phyloP scores from a whole-genome alignment of 2,113 vertebrate genomes.

The Nycticebus coucang region DNA sequence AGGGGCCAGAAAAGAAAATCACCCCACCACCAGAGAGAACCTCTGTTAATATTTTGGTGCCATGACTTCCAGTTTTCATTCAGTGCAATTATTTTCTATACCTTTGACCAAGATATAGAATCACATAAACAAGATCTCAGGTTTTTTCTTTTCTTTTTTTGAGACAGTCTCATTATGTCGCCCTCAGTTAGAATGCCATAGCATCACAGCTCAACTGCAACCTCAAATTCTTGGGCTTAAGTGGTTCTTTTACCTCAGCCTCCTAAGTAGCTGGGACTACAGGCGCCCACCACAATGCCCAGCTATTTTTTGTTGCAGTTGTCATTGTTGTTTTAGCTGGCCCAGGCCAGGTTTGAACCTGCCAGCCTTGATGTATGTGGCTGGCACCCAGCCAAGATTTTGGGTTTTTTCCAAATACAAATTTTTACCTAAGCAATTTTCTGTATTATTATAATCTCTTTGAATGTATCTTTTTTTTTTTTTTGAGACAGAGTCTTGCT shows the following conservation, averaged over 20 bases:
- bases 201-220: too few species aligned
- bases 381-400: not conserved
- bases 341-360: too few species aligned
- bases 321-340: too few species aligned
- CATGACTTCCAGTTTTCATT: not conserved
- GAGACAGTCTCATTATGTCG: too few species aligned
- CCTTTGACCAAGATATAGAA: not conserved
- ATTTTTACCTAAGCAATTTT: not conserved
- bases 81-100: not conserved
- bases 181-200: too few species aligned
- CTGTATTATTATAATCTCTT: not conserved
- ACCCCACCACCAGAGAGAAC: not conserved
- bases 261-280: too few species aligned
- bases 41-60: not conserved
- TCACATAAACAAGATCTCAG: not conserved
- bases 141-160: not conserved
- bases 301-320: too few species aligned
- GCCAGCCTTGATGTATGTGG: too few species aligned
- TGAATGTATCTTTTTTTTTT: not conserved
- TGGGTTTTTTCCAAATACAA: not conserved
- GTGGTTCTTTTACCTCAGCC: too few species aligned
- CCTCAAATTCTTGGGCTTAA: too few species aligned
- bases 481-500: too few species aligned
- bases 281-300: too few species aligned
- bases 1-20: not conserved